Evolutionary conservation across 2,888 invertebrate species (phyloP), one percentile per base, ranked within the genome.

Genomic region (Hipparchia sbordonii): DNA sequence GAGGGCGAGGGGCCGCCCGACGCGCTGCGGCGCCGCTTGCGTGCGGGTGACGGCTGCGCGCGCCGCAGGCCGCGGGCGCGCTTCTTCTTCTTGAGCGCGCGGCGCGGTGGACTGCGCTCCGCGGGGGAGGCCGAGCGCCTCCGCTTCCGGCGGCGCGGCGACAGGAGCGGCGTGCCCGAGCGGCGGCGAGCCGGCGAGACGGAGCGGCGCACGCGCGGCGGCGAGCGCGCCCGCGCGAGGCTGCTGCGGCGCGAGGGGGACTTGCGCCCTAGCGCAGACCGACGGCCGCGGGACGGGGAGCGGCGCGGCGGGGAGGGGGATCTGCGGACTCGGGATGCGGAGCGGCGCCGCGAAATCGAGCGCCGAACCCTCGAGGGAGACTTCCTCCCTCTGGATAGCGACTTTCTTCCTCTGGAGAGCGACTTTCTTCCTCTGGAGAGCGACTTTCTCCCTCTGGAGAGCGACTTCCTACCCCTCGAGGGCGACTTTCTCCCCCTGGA

Each of bases 11-110:
- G 48, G 69, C 87, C 88, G 9, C 83, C 79, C 67, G 75, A 77
- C 52, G 71, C 85, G 81, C 80, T 83, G 85, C 84, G 77, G 82
- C 83, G 80, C 81, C 81, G 76, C 89, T 88, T 82, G 85, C 86
- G 82, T 85, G 88, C 76, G 84, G 89, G 81, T 79, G 84, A 78
- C 72, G 84, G 87, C 76, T 61, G 73, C 77, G 79, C 54, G 77
- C 73, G 62, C 79, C 85, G 82, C 73, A 82, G 80, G 39, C 87
- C 84, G 51, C 86, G 86, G 65, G 79, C 79, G 54, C 89, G 89
- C 77, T 88, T 87, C 79, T 87, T 89, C 77, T 88, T 87, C 77
- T 89, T 88, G 52, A 77, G 51, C 68, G 76, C 56, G 73, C 82
- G 82, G 1, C 85, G 85, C 66, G 86, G 86, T 62, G 87, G 85